Percentiles rank a stretch among this genome's conserved stretches.
Evolutionary conservation across 37 sponge, comb jelly and placozoan species (phyloP).

Genomic region (Mnemiopsis leidyi): DNA sequence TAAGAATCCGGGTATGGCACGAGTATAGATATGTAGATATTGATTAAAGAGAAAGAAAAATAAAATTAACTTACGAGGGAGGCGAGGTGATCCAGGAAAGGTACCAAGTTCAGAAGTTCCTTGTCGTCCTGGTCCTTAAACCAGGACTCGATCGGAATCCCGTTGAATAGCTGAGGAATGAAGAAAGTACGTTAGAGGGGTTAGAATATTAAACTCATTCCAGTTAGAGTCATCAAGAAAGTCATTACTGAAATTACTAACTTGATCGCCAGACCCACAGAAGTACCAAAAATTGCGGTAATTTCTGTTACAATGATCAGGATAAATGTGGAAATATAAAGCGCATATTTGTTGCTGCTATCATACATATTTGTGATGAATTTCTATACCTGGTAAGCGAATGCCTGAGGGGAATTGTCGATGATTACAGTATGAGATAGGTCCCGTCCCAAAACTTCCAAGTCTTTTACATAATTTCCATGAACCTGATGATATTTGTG

Average conservation of each 20-base stretch:
- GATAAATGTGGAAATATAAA: no score
- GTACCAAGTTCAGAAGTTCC: slow-evolving; percentile 83
- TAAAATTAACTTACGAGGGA: slow-evolving; percentile 67
- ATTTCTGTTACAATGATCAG: background rate
- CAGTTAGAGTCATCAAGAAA: background rate
- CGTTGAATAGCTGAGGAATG: slow-evolving; percentile 81
- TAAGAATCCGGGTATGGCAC: no score
- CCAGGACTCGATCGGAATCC: slow-evolving; percentile 95
- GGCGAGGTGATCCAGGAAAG: slow-evolving; percentile 82
- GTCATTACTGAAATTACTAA: background rate
- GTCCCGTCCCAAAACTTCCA: slow-evolving; percentile 87
- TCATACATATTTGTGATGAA: no score
- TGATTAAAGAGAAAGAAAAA: background rate
- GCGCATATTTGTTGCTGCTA: no score
- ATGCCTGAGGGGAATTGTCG: slow-evolving; percentile 96
- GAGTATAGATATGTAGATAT: no score
- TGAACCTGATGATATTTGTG: slow-evolving; percentile 32
- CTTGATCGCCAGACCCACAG: background rate
- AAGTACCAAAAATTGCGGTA: background rate
- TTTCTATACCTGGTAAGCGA: slow-evolving; percentile 95
- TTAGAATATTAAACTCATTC: background rate
- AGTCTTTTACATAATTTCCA: slow-evolving; percentile 90
- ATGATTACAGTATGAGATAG: slow-evolving; percentile 90
- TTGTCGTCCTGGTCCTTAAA: slow-evolving; percentile 81
- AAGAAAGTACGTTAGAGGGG: background rate